Conservation (phyloP, 1,140 invertebrate genomes). For the Calephelis nemesis region DNA sequence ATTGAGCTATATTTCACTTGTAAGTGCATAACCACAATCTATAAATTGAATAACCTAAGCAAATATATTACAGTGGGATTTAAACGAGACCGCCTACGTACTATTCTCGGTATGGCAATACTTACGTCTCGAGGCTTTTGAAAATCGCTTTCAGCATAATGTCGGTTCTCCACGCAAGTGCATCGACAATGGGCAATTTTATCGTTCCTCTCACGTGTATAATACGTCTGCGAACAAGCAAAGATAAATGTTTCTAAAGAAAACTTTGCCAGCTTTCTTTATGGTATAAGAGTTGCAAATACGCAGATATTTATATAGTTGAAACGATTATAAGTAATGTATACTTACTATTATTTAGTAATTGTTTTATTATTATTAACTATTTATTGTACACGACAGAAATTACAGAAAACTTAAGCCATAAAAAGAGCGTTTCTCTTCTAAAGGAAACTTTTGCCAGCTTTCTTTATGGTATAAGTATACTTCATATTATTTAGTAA, state of each 20-base stretch:
- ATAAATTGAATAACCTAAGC: too few species aligned
- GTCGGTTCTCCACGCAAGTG: conserved; percentile 50
- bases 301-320: too few species aligned
- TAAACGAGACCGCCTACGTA: conserved; percentile 4
- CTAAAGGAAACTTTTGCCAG: background rate
- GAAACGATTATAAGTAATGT: too few species aligned
- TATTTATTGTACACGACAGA: too few species aligned
- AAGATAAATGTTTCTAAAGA: conserved; percentile 7
- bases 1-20: too few species aligned
- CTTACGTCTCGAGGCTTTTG: conserved; percentile 46
- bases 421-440: too few species aligned
- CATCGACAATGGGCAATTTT: conserved; percentile 65
- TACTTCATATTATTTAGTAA: too few species aligned
- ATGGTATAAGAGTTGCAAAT: too few species aligned
- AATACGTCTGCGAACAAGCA: conserved; percentile 7
- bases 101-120: conserved; percentile 19
- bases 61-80: background rate
- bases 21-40: too few species aligned
- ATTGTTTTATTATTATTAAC: too few species aligned
- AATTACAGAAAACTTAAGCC: too few species aligned
- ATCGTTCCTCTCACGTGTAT: conserved; percentile 40
- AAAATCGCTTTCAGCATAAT: conserved; percentile 64
- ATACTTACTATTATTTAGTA: too few species aligned
- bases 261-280: background rate
- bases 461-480: background rate